Conservation (phyloP, 1,140 invertebrate species). For the Dysdera silvatica region DNA sequence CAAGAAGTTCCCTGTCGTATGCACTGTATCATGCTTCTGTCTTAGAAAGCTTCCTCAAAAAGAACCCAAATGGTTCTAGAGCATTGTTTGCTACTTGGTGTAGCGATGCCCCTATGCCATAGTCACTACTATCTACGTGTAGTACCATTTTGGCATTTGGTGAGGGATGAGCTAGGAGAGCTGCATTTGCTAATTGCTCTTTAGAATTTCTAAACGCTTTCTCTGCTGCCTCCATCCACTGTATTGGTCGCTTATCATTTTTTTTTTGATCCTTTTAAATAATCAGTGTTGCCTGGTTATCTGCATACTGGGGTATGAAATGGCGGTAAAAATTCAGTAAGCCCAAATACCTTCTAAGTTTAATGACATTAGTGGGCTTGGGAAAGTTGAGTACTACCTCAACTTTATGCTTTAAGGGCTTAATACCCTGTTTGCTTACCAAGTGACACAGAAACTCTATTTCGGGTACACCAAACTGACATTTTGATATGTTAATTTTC, state of each 20-base stretch:
- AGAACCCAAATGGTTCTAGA: constrained; percentile 29
- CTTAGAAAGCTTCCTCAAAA: constrained; percentile 19
- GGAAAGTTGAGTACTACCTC: constrained; percentile 20
- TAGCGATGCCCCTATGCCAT: constrained; percentile 23
- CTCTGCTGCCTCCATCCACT: constrained; percentile 27
- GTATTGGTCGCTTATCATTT: not conserved
- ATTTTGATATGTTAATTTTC: constrained; percentile 36
- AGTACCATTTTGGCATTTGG: constrained; percentile 13
- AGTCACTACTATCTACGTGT: constrained; percentile 19
- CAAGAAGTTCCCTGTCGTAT: constrained; percentile 36
- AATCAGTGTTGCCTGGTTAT: not conserved
- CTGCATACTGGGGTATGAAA: constrained; percentile 10
- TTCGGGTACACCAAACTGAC: constrained; percentile 18
- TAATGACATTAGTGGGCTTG: constrained; percentile 35
- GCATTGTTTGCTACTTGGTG: constrained; percentile 6
- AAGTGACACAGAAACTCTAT: constrained; percentile 19
- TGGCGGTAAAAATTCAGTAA: constrained; percentile 42
- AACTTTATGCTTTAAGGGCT: constrained; percentile 17
- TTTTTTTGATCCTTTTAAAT: not conserved
- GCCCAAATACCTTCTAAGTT: constrained; percentile 40
- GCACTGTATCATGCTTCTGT: constrained; percentile 26
- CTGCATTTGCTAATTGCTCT: constrained; percentile 32
- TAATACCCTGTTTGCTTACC: constrained; percentile 1
- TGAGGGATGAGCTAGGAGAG: constrained; percentile 18
- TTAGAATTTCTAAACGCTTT: constrained; percentile 43